Base-by-base conservation (phyloP, 1,140 invertebrate genomes). In the Diuraphis noxia region DNA sequence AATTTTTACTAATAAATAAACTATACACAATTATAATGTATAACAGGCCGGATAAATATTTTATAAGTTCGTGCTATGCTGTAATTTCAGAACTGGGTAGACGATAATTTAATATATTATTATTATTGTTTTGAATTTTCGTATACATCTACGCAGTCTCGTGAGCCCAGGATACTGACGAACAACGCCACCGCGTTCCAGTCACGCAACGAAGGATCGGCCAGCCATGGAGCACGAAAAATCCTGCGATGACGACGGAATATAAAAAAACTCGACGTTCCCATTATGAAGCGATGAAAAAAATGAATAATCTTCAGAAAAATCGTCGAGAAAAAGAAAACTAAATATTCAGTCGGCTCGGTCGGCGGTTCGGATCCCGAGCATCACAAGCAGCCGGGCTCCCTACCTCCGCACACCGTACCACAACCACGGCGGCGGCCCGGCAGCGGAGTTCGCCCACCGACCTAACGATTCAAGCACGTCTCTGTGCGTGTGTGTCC, bases 341-440 rank as follows among this genome's bases (percentile, higher is more conserved):
- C 8, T 40, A 86, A 34, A 72, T n/a, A 41, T 41, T 77, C 63
- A 21, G 41, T 82, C 46, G 84, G 92, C 92, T 92, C 92, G 85
- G 92, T 92, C 92, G 92, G 92, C 90, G 86, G 90, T 82, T 72
- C 63, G 43, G 43, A 81, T 88, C 90, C 63, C 92, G 92, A 92
- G 92, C 91, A 92, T 86, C 92, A 17, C 72, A 36, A 25, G 82
- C 72, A 91, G 89, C 92, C 91, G 91, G 86, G 63, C 38, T 63
- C 52, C 72, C 52, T 43, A 41, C 43, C 52, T 25, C 63, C 41
- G 81, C 49, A 79, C 85, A 52, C 91, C 92, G 46, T 88, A 92
- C 91, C 91, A 63, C 41, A 90, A 88, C 87, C 40, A 92, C 85
- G 91, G 92, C 92, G 92, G 81, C 92, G 79, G 88, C 79, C 79